phyloP scores from a whole-genome alignment of 2,888 invertebrate species.

The Meghimatium bilineatum region DNA sequence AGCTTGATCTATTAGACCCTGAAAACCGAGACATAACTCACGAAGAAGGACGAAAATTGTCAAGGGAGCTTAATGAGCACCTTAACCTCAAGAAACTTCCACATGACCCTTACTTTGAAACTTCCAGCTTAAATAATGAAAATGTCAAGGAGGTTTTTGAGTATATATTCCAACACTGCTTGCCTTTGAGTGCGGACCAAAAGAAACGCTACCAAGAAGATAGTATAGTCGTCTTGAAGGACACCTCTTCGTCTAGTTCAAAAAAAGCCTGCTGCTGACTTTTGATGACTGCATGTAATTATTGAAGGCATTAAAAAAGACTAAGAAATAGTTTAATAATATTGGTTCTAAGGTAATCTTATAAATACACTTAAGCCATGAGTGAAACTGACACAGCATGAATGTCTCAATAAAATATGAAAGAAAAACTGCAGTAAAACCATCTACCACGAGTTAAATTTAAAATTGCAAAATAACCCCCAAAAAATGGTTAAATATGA shows the following conservation, averaged over 20 bases:
- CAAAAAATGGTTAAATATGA: too few relatives aligned
- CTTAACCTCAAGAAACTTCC: slow-evolving; percentile 59
- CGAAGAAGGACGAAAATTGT: slow-evolving; percentile 67
- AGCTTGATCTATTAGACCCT: slow-evolving; percentile 64
- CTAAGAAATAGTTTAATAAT: too few relatives aligned
- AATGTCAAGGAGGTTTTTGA: slow-evolving; percentile 74
- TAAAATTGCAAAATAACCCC: too few relatives aligned
- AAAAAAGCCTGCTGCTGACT: slow-evolving; percentile 35
- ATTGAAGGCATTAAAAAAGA: too few relatives aligned
- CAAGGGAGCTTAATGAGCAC: slow-evolving; percentile 66
- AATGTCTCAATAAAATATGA: too few relatives aligned
- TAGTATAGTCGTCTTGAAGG: slow-evolving; percentile 46
- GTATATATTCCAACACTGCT: slow-evolving; percentile 70
- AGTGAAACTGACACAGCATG: too few relatives aligned
- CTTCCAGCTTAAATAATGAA: slow-evolving; percentile 71
- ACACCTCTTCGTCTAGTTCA: slow-evolving; percentile 7
- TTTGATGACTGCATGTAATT: not conserved
- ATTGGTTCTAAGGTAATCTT: too few relatives aligned
- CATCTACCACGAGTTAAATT: too few relatives aligned
- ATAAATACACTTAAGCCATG: too few relatives aligned
- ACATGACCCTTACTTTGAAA: slow-evolving; percentile 74
- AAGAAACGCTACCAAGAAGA: slow-evolving; percentile 24
- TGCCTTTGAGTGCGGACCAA: slow-evolving; percentile 59
- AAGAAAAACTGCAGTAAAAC: too few relatives aligned
- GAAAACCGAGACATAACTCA: slow-evolving; percentile 60